phyloP scores from a whole-genome alignment of 2,888 invertebrate genomes.

The Xanthorhoe spadicearia region DNA sequence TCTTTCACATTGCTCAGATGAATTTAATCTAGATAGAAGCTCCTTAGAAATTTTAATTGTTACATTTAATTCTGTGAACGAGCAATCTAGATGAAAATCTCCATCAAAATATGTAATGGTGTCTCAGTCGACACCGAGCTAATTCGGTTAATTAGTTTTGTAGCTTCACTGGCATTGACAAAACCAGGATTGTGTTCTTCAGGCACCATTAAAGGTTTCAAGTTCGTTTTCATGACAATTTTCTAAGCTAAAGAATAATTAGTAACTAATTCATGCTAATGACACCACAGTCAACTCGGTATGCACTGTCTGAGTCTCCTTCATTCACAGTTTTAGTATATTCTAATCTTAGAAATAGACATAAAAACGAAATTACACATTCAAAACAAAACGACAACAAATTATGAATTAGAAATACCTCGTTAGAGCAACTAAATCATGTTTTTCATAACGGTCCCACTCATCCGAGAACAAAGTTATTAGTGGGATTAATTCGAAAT shows the following conservation, averaged over 20 bases:
- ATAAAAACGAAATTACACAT: conserved; percentile 14
- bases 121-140: not conserved
- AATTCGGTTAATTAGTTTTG: no score
- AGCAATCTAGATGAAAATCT: conserved; percentile 6
- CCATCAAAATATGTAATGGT: not conserved
- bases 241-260: no score
- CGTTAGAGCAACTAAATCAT: conserved; percentile 42
- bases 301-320: not conserved
- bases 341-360: not conserved
- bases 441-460: conserved; percentile 44
- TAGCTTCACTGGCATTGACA: no score
- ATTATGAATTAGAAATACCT: conserved; percentile 41
- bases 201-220: no score
- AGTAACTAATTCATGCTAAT: no score
- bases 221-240: no score
- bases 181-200: not conserved
- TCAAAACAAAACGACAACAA: conserved; percentile 26
- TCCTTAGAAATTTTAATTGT: conserved; percentile 49
- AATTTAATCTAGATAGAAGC: conserved; percentile 63
- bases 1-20: conserved; percentile 66
- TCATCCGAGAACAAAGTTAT: conserved; percentile 57
- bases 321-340: not conserved
- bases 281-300: no score
- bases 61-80: conserved; percentile 22
- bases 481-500: conserved; percentile 67